Base-by-base conservation (phyloP, 2,888 invertebrate genomes). In the Agriopis leucophaearia region DNA sequence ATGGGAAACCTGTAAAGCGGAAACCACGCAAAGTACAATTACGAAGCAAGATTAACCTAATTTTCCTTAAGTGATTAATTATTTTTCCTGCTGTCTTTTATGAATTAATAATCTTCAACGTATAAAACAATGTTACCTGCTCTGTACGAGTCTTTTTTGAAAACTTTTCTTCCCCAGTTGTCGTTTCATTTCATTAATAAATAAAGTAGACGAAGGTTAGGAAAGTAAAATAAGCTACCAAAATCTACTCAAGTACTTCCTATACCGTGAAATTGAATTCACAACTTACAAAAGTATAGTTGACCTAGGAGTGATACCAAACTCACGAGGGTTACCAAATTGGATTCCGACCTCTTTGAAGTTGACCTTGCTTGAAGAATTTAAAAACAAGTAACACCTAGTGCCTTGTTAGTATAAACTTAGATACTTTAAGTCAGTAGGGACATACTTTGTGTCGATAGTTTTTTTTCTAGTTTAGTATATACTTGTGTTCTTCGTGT, bases 311-410 rank as follows among this genome's bases (percentile, higher is more conserved):
- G 59, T 59, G 59, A 54, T 47, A 42, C 57, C 27, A n/a, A 55
- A 66, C 57, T 55, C 36, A 52, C 50, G 61, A 66, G 67, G 64
- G 40, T 15, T 45, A 36, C 54, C 48, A 57, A 72, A 69, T 69
- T 66, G 65, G 71, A 67, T 69, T 74, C 45, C 18, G 42, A 63
- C 36, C 66, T 60, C 50, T 66, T 59, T 42, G 62, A 70, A 62
- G 65, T 70, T 63, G 18, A 47, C 51, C 52, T 40, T 51, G 59
- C 18, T 18, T 36, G 35, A 18, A 45, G 54, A 59, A 51, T 64
- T 64, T n/a, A 51, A 61, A 64, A 52, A 51, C 42, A 44, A 38
- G 38, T 52, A 38, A 51, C 36, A 36, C 7, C 42, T 55, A 42
- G 42, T 15, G 16, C 35, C 13, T 38, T 13, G 16, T 42, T 4